phyloP scores from a whole-genome alignment of 2,113 vertebrate genomes.

The Podilymbus podiceps region DNA sequence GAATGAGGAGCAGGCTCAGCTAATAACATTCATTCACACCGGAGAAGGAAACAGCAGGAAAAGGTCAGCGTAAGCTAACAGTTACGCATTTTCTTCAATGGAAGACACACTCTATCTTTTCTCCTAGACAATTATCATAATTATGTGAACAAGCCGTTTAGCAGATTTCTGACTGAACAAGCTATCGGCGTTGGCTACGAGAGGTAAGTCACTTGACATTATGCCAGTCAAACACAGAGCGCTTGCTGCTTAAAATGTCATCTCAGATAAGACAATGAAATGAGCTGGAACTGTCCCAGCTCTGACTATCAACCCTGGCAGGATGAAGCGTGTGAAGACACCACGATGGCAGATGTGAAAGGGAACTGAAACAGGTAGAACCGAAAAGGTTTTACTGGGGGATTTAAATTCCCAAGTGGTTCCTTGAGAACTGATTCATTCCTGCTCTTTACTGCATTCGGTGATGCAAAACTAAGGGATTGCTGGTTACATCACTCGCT shows the following conservation, averaged over 20 bases:
- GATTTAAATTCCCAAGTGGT: background rate
- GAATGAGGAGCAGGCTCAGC: background rate
- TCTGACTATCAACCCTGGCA: background rate
- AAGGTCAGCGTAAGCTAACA: background rate
- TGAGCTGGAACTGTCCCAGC: slow-evolving; percentile 21
- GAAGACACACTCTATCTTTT: slow-evolving; percentile 7
- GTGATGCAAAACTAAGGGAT: background rate
- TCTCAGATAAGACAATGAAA: slow-evolving; percentile 9
- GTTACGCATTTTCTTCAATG: background rate
- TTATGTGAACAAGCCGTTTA: slow-evolving; percentile 41
- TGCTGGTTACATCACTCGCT: background rate
- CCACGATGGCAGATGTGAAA: background rate
- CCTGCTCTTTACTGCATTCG: background rate
- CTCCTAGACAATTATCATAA: slow-evolving; percentile 45
- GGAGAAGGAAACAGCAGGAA: slow-evolving; percentile 10
- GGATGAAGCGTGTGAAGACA: background rate
- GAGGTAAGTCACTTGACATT: slow-evolving; percentile 47
- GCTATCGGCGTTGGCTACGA: background rate
- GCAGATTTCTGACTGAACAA: slow-evolving; percentile 29
- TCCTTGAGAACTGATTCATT: background rate
- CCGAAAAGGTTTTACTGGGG: background rate
- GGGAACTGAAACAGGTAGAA: background rate
- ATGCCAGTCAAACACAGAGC: background rate
- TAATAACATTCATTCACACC: background rate
- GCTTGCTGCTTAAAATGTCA: slow-evolving; percentile 40